phyloP scores from a whole-genome alignment of 2,113 vertebrate genomes.

The Ammodytes marinus region DNA sequence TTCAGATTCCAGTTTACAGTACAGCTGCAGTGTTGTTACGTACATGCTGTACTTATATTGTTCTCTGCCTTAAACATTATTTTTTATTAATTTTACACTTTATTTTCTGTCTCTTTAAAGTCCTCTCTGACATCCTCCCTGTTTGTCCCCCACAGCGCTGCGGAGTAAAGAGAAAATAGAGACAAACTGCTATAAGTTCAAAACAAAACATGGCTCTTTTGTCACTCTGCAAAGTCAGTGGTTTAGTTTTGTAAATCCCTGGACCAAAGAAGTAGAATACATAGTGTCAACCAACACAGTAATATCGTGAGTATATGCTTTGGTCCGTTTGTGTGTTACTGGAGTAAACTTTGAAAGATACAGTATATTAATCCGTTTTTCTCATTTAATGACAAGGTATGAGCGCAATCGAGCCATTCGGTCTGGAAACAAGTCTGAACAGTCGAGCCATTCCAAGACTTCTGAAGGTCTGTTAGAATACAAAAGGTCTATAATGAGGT shows the following conservation, averaged over 20 bases:
- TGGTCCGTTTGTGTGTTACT: background rate
- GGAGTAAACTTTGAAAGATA: background rate
- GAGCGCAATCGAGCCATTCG: conserved; percentile 76
- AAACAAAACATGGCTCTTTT: conserved; percentile 91
- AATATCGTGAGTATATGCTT: conserved; percentile 88
- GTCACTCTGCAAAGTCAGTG: conserved; percentile 92
- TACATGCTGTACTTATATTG: background rate
- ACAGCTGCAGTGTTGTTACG: background rate
- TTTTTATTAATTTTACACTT: background rate
- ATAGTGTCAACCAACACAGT: conserved; percentile 94
- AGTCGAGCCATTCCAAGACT: conserved; percentile 82
- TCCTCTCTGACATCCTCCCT: background rate
- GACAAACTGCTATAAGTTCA: conserved; percentile 93
- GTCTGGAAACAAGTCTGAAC: conserved; percentile 79
- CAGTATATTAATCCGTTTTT: background rate
- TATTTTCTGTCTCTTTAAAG: background rate
- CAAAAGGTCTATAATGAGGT: background rate
- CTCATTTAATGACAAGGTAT: conserved; percentile 42
- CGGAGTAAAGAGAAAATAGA: conserved; percentile 93
- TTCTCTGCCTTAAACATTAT: background rate
- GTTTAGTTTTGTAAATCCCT: conserved; percentile 96
- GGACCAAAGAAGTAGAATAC: conserved; percentile 96
- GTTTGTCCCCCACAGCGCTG: conserved; percentile 83
- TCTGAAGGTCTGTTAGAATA: conserved; percentile 86
- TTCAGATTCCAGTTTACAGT: background rate